A percentile compares a stretch with the other conserved stretches of the same genome.
phyloP scores from a whole-genome alignment of 2,888 invertebrate genomes.

The Protonemura montana region DNA sequence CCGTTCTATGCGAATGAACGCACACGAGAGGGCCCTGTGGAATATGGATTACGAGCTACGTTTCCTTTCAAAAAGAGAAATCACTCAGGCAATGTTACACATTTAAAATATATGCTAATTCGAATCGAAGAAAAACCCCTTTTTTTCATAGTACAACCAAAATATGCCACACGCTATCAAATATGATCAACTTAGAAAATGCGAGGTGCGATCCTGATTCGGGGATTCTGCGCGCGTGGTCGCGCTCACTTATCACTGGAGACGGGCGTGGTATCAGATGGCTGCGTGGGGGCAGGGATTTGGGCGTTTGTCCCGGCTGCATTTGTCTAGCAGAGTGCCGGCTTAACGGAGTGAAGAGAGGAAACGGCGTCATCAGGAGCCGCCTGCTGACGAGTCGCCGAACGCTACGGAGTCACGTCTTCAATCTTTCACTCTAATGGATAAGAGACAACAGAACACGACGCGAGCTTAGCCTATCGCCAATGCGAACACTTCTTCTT shows the following conservation, averaged over 20 bases:
- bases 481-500: background rate
- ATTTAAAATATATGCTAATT: background rate
- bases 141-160: background rate
- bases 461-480: no score
- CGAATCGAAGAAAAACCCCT: background rate
- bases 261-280: background rate
- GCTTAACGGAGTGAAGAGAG: constrained; percentile 26
- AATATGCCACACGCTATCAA: background rate
- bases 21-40: no score
- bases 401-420: background rate
- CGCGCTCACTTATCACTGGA: background rate
- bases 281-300: background rate
- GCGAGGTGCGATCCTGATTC: background rate
- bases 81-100: background rate
- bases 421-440: constrained; percentile 29
- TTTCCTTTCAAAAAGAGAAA: background rate
- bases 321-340: constrained; percentile 19
- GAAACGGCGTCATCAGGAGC: constrained; percentile 31
- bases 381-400: background rate
- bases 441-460: background rate
- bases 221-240: background rate
- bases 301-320: no score
- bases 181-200: background rate
- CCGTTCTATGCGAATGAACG: no score
- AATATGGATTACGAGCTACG: background rate